These are phyloP conservation scores for Palythoa heliodiscus DNA, from an alignment of 92 coral and sea anemone species.

Conservation along the genomic window DNA sequence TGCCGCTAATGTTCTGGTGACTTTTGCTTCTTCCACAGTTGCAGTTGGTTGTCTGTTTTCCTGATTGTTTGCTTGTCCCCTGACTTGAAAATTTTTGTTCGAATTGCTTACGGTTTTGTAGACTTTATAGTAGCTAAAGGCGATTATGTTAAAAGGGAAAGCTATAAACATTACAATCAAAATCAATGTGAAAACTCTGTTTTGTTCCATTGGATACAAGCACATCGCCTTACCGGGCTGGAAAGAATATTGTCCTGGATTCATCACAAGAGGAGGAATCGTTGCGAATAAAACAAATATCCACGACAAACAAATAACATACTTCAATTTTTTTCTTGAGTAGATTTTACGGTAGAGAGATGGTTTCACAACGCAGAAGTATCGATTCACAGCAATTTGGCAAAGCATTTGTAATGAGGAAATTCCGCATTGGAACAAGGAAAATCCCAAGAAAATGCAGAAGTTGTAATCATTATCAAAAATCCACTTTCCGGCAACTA, in stretches of 20 bases:
- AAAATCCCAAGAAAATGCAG: slow-evolving; percentile 33
- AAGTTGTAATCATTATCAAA: slow-evolving; percentile 20
- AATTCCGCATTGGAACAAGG: slow-evolving; percentile 31
- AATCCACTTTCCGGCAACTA: slow-evolving; percentile 16
- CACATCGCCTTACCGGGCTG: slow-evolving; percentile 56
- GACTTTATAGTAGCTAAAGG: slow-evolving; percentile 47
- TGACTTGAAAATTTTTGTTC: slow-evolving; percentile 35
- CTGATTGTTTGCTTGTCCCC: slow-evolving; percentile 21
- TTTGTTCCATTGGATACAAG: slow-evolving; percentile 36
- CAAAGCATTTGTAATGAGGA: slow-evolving; percentile 39
- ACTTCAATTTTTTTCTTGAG: slow-evolving; percentile 2
- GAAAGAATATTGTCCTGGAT: slow-evolving; percentile 35
- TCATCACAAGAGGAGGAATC: slow-evolving; percentile 35
- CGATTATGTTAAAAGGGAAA: slow-evolving; percentile 37
- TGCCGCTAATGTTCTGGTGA: slow-evolving; percentile 68
- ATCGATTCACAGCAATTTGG: slow-evolving; percentile 41
- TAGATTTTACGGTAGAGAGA: slow-evolving; percentile 25
- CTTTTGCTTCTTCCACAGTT: slow-evolving; percentile 69
- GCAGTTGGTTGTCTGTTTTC: slow-evolving; percentile 44
- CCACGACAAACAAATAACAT: slow-evolving; percentile 1
- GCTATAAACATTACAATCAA: slow-evolving; percentile 23
- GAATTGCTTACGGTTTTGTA: slow-evolving; percentile 41
- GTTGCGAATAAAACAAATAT: slow-evolving; percentile 1
- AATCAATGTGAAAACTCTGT: slow-evolving; percentile 33
- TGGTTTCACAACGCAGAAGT: slow-evolving; percentile 35